phyloP scores from a whole-genome alignment of 2,113 vertebrate species.

The Rhipidura dahli region DNA sequence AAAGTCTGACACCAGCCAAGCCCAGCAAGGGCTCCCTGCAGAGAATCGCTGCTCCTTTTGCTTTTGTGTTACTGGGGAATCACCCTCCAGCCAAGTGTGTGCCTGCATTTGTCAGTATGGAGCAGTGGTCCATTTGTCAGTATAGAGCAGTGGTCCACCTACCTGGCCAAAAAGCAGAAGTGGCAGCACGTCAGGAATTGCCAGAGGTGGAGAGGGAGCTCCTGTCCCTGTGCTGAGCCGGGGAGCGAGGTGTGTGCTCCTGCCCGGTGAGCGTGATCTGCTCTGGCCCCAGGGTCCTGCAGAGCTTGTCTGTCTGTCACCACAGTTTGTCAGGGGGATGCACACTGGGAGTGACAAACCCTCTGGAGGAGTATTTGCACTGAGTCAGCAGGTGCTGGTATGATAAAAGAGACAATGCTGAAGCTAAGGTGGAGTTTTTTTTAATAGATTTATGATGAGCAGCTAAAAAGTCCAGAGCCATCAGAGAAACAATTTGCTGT shows the following conservation, averaged over 20 bases:
- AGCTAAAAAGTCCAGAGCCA: background rate
- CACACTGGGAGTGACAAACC: background rate
- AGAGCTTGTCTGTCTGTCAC: background rate
- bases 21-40: background rate
- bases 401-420: background rate
- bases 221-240: accelerated
- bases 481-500: background rate
- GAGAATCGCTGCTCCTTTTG: accelerated
- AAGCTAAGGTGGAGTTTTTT: background rate
- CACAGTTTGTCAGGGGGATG: background rate
- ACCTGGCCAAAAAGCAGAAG: background rate
- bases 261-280: accelerated
- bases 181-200: background rate
- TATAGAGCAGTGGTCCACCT: background rate
- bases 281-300: background rate
- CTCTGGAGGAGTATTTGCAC: background rate
- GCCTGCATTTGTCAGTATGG: accelerated
- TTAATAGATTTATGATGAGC: background rate
- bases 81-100: background rate
- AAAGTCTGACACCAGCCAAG: background rate
- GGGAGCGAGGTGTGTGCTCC: background rate
- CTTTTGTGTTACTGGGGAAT: background rate
- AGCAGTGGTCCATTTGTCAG: background rate
- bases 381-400: background rate
- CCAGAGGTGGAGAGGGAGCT: accelerated